Evolutionary conservation across 2,113 vertebrate genomes (phyloP).

Genomic region (Rhodinocichla rosea): DNA sequence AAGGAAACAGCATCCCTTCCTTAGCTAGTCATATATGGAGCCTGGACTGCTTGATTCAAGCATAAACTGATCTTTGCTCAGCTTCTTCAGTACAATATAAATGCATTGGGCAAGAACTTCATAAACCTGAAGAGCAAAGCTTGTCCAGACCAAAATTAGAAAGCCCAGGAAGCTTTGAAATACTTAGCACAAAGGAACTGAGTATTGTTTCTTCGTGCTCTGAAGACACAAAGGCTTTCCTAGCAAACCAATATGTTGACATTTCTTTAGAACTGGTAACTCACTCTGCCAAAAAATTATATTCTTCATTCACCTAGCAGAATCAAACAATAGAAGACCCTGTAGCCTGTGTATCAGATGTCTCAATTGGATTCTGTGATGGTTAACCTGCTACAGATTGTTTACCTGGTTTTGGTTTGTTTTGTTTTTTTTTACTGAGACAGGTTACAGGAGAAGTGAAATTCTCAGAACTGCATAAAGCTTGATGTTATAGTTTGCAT

Average conservation of each 20-base stretch:
- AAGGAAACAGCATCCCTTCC: not conserved
- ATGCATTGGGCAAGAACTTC: not conserved
- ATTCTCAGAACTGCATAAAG: not conserved
- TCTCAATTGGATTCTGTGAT: not conserved
- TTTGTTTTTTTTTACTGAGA: not conserved
- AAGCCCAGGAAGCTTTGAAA: not conserved
- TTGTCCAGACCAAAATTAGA: not conserved
- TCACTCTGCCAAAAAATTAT: not conserved
- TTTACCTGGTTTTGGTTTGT: not conserved
- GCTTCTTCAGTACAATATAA: not conserved
- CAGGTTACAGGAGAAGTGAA: not conserved
- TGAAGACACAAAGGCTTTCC: not conserved
- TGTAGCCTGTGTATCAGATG: not conserved
- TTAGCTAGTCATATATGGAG: not conserved
- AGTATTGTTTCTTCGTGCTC: not conserved
- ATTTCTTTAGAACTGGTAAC: not conserved
- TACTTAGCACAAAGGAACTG: not conserved
- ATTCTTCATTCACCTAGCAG: not conserved
- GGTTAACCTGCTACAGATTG: not conserved
- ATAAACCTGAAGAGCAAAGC: not conserved
- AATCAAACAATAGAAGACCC: not conserved
- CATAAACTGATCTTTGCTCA: not conserved
- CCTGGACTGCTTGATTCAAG: not conserved
- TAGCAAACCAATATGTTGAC: not conserved
- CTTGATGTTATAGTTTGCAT: not conserved